Conservation (phyloP, 1,140 invertebrate genomes). For the Adelges cooleyi region DNA sequence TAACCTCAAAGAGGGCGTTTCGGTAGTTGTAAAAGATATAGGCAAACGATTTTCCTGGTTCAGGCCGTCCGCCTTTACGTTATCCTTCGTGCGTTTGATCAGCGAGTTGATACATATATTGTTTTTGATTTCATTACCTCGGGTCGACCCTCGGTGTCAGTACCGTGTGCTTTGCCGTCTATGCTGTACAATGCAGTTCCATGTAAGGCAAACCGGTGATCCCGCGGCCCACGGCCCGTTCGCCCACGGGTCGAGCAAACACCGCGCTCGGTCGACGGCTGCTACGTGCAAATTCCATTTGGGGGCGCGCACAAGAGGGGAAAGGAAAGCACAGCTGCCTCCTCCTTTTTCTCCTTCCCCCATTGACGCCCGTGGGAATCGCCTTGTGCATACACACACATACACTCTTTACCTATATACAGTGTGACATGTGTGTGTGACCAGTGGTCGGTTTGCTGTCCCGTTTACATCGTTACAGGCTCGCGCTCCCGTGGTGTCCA, state of each 20-base stretch:
- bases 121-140: too few relatives aligned
- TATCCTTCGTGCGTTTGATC: too few relatives aligned
- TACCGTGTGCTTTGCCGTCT: not conserved
- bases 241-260: not conserved
- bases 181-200: constrained; percentile 11
- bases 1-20: too few relatives aligned
- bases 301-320: not conserved
- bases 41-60: too few relatives aligned
- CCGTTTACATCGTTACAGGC: constrained; percentile 3
- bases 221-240: constrained; percentile 17
- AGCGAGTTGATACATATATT: too few relatives aligned
- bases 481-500: not conserved
- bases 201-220: constrained; percentile 11
- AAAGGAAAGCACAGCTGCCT: not conserved
- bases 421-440: not conserved
- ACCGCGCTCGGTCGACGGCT: not conserved
- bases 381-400: not conserved
- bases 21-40: too few relatives aligned
- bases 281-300: constrained; percentile 5
- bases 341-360: too few relatives aligned
- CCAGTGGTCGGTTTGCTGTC: constrained; percentile 8
- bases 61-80: too few relatives aligned
- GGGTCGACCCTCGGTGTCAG: not conserved
- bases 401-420: not conserved
- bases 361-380: too few relatives aligned